Conservation (phyloP, 1,140 invertebrate genomes). For the Drosophila kanapiae region DNA sequence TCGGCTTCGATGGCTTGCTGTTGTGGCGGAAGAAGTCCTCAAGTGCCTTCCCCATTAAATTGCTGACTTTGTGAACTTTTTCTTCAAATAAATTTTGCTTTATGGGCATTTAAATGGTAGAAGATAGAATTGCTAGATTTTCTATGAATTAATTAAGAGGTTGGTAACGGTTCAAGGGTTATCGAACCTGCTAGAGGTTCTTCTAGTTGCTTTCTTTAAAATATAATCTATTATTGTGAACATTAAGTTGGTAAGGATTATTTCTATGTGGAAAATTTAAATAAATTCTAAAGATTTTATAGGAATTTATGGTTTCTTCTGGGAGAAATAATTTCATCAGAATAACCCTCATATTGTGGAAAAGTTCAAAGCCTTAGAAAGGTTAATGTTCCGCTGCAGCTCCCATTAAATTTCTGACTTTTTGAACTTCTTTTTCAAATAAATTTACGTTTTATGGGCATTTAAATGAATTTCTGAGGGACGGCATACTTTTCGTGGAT, state of each 20-base stretch:
- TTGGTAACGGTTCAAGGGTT: not conserved
- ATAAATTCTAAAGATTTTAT: not conserved
- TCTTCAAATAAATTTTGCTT: conserved; percentile 20
- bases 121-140: not conserved
- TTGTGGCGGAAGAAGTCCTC: conserved; percentile 19
- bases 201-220: not conserved
- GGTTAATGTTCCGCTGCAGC: not conserved
- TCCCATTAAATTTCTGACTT: conserved; percentile 10
- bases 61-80: conserved; percentile 30
- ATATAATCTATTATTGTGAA: not conserved
- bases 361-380: not conserved
- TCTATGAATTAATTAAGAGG: conserved; percentile 1
- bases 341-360: not conserved
- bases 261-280: no score
- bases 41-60: conserved; percentile 19
- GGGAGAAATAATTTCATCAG: not conserved
- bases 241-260: not conserved
- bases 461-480: conserved; percentile 33
- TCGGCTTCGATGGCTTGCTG: conserved; percentile 26
- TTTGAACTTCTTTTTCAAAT: conserved; percentile 9
- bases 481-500: conserved; percentile 1
- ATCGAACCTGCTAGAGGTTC: not conserved
- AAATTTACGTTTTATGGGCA: conserved; percentile 21
- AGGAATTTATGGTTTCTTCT: not conserved
- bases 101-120: conserved; percentile 31